phyloP scores from a whole-genome alignment of 64 coral and sea anemone species.

The Porites lutea region DNA sequence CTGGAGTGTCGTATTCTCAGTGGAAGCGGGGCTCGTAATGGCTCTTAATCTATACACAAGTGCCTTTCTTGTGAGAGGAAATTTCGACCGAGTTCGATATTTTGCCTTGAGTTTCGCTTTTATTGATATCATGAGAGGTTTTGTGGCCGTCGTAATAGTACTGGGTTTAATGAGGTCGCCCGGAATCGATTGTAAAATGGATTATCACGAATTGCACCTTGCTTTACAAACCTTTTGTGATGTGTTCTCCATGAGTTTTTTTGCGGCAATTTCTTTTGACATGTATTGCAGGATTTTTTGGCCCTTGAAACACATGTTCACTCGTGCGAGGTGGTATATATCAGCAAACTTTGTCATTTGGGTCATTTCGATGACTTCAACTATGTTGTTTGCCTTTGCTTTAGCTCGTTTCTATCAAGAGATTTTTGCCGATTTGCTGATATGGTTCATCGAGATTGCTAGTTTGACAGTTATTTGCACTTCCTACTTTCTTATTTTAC shows the following conservation, averaged over 20 bases:
- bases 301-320: not conserved
- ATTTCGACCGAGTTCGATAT: slow-evolving; percentile 32
- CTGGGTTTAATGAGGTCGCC: not conserved
- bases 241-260: not conserved
- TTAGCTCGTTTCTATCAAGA: not conserved
- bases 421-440: not conserved
- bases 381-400: slow-evolving; percentile 5
- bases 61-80: not conserved
- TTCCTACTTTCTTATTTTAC: not conserved
- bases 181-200: not conserved
- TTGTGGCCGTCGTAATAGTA: not conserved
- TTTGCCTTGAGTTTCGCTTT: slow-evolving; percentile 10
- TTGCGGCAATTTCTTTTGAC: slow-evolving; percentile 29
- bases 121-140: slow-evolving; percentile 16
- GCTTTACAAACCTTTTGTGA: not conserved
- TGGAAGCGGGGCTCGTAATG: not conserved
- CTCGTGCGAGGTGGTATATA: slow-evolving; percentile 2
- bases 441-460: slow-evolving; percentile 17
- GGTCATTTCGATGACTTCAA: slow-evolving; percentile 13
- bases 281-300: slow-evolving; percentile 37
- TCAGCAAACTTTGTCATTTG: slow-evolving; percentile 8
- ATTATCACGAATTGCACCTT: not conserved
- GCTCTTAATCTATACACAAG: not conserved
- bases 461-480: slow-evolving; percentile 2
- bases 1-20: not conserved